These are phyloP conservation scores for Eurystomus gularis DNA, from an alignment of 2,113 vertebrate genomes.

Conservation along the genomic window DNA sequence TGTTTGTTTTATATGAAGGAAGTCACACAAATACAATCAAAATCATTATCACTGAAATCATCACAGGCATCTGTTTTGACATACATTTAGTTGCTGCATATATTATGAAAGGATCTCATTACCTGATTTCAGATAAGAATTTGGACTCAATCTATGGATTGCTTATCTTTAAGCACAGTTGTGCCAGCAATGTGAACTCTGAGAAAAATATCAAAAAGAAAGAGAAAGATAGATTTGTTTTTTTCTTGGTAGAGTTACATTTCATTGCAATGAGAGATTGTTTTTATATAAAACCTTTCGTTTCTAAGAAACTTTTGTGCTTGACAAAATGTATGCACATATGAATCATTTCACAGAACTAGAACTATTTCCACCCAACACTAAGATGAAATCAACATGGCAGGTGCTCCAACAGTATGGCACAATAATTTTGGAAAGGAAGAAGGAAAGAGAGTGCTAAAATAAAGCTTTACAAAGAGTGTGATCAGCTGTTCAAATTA, in stretches of 20 bases:
- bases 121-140: not conserved
- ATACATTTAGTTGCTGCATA: not conserved
- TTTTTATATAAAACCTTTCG: not conserved
- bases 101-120: not conserved
- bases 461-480: slow-evolving; percentile 8
- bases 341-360: slow-evolving; percentile 26
- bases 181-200: not conserved
- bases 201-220: not conserved
- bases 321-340: not conserved
- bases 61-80: not conserved
- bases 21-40: not conserved
- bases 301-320: slow-evolving; percentile 10
- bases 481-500: not conserved
- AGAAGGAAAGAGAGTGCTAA: not conserved
- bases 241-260: not conserved
- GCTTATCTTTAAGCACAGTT: not conserved
- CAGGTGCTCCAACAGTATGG: slow-evolving; percentile 38
- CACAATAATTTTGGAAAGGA: slow-evolving; percentile 9
- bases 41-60: not conserved
- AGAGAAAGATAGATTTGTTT: not conserved
- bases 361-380: slow-evolving; percentile 21
- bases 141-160: not conserved
- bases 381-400: slow-evolving; percentile 21
- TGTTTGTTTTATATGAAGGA: not conserved
- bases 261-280: not conserved